Evolutionary conservation across 2,888 invertebrate species (phyloP), one percentile per base, ranked within the genome.

Genomic region (Papilio gigon): DNA sequence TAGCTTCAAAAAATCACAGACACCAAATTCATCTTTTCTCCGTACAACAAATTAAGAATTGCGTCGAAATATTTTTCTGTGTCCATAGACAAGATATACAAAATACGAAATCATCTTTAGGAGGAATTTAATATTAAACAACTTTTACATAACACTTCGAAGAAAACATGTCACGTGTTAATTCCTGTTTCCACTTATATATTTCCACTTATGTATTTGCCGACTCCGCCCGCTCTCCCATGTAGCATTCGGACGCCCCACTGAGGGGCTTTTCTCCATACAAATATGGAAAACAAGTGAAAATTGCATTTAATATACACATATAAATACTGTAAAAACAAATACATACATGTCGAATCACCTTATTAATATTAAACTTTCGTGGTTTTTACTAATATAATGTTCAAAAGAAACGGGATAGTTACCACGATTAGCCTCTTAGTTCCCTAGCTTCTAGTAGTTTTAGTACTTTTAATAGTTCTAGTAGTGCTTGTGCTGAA

Each of bases 1-100:
- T 60, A 60, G n/a, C 60, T 47, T 65, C 22, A 40, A 60, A 65
- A 69, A 61, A 69, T 69, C 65, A 69, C 69, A 69, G 69, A 69
- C 65, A 69, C 56, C 27, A 62, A 30, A 61, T 40, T 40, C 56
- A 53, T 44, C 44, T 58, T 27, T 50, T 20, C n/a, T 58, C 60
- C 60, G 40, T 68, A 65, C 68, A 60, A 63, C 20, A 63, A 60
- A 56, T 35, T 67, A 66, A 44, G n/a, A 12, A 30, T 27, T 53
- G 12, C 4, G 2, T n/a, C 30, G 12, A 53, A 53, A 53, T 30
- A 53, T 53, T n/a, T 53, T 30, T 25, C 22, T 47, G 4, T 30
- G 8, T 30, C 53, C n/a, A 53, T 20, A 2, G 44, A 5, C 4
- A 17, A 42, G 6, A 25, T 14, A 50, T 14, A 50, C 14, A 6